These are phyloP conservation scores for Grantiella picta DNA, from an alignment of 2,113 vertebrate species.

Conservation along the genomic window DNA sequence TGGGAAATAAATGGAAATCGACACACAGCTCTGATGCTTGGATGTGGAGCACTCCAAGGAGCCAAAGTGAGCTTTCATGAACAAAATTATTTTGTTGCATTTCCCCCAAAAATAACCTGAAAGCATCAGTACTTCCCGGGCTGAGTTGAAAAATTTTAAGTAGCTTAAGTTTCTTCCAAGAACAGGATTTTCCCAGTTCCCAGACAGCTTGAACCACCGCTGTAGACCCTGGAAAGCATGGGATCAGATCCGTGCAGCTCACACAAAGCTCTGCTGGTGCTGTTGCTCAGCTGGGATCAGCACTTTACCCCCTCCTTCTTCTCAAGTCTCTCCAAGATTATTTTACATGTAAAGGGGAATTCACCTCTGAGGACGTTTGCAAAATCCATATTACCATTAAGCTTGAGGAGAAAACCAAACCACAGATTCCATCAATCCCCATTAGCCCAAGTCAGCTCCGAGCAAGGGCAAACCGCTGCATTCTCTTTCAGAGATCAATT, in stretches of 20 bases:
- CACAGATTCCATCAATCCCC: not conserved
- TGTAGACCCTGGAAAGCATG: not conserved
- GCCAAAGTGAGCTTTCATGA: not conserved
- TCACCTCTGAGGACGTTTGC: not conserved
- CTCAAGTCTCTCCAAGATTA: not conserved
- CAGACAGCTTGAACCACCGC: not conserved
- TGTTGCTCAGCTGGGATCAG: not conserved
- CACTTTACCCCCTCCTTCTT: not conserved
- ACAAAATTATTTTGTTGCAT: not conserved
- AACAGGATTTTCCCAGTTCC: not conserved
- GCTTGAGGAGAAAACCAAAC: not conserved
- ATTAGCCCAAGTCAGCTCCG: not conserved
- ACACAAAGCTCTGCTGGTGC: not conserved
- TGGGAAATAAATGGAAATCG: not conserved
- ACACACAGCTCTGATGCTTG: not conserved
- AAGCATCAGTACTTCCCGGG: not conserved
- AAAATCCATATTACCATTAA: not conserved
- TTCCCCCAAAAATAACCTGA: not conserved
- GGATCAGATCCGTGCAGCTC: not conserved
- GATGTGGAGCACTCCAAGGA: not conserved
- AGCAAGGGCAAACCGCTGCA: not conserved
- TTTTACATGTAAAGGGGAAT: not conserved
- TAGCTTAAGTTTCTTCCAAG: not conserved
- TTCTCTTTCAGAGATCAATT: not conserved
- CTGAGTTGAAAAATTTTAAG: not conserved